A percentile compares a stretch with the other conserved stretches of the same genome.
Conservation (phyloP, 2,888 invertebrate genomes). For the Perizoma affinitatum region DNA sequence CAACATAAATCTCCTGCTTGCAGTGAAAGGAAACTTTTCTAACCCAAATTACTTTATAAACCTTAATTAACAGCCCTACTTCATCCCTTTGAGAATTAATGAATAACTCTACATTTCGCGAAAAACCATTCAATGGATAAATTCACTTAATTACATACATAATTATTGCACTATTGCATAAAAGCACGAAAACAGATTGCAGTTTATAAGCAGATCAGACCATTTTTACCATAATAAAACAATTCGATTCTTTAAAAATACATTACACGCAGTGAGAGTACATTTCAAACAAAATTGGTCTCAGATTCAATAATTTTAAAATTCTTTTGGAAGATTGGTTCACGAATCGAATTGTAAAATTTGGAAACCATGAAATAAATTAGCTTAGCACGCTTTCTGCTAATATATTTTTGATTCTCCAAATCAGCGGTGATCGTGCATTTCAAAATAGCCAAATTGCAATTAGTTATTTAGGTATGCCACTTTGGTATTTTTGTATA, state of each 20-base stretch:
- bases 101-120: slow-evolving; percentile 48
- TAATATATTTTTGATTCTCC: slow-evolving; percentile 21
- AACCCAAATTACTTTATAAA: slow-evolving; percentile 60
- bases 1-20: slow-evolving; percentile 63
- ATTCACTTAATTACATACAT: slow-evolving; percentile 46
- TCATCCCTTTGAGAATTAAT: slow-evolving; percentile 53
- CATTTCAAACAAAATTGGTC: slow-evolving; percentile 1
- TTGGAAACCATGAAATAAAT: slow-evolving; percentile 23
- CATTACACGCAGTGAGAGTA: slow-evolving; percentile 26
- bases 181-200: slow-evolving; percentile 33
- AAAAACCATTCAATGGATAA: slow-evolving; percentile 71
- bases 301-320: slow-evolving; percentile 1
- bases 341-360: slow-evolving; percentile 21
- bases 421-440: slow-evolving; percentile 17
- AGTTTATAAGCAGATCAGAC: slow-evolving; percentile 19
- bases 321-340: slow-evolving; percentile 11
- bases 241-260: slow-evolving; percentile 5
- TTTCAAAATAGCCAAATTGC: slow-evolving; percentile 11
- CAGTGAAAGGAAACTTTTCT: slow-evolving; percentile 47
- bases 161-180: slow-evolving; percentile 76
- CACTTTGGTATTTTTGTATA: too few species aligned
- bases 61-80: slow-evolving; percentile 76
- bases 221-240: slow-evolving; percentile 16
- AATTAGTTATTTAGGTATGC: background rate
- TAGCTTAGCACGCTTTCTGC: slow-evolving; percentile 23